These are phyloP conservation scores for Cerceris ruficornis DNA, from an alignment of 2,888 invertebrate species.

Conservation along the genomic window DNA sequence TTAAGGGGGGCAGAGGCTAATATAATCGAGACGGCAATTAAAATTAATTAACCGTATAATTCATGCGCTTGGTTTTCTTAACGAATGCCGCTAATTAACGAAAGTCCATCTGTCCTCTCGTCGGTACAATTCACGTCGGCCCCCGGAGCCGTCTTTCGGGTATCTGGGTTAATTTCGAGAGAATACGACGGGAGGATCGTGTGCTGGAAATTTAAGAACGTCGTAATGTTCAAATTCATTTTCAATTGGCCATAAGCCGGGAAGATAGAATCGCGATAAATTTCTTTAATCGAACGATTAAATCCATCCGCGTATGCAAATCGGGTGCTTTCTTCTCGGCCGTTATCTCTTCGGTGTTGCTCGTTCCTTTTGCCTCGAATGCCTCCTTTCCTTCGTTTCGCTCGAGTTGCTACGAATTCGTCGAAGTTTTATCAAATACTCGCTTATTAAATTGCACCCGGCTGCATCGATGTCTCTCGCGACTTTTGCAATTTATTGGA, in stretches of 20 bases:
- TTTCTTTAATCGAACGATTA: conserved; percentile 1
- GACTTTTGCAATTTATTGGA: too few species aligned
- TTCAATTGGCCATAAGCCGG: neutral
- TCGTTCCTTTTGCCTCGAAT: too few species aligned
- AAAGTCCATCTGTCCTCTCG: conserved; percentile 35
- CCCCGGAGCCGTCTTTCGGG: neutral
- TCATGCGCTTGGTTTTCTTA: conserved; percentile 40
- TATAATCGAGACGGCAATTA: conserved; percentile 38
- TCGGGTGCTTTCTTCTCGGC: neutral
- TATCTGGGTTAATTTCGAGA: conserved; percentile 44
- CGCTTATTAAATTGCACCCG: too few species aligned
- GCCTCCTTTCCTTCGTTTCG: too few species aligned
- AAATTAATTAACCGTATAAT: conserved; percentile 39
- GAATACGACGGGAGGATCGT: conserved; percentile 3
- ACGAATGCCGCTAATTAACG: conserved; percentile 55
- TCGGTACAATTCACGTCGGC: conserved; percentile 15
- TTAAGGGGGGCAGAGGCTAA: neutral
- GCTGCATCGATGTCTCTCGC: too few species aligned
- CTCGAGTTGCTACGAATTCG: too few species aligned
- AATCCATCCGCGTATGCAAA: neutral
- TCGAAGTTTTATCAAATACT: too few species aligned
- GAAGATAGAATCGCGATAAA: neutral
- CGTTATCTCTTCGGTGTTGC: too few species aligned
- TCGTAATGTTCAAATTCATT: neutral
- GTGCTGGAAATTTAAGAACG: conserved; percentile 5